Conservation (phyloP, 2,113 vertebrate genomes). For the Meriones unguiculatus region DNA sequence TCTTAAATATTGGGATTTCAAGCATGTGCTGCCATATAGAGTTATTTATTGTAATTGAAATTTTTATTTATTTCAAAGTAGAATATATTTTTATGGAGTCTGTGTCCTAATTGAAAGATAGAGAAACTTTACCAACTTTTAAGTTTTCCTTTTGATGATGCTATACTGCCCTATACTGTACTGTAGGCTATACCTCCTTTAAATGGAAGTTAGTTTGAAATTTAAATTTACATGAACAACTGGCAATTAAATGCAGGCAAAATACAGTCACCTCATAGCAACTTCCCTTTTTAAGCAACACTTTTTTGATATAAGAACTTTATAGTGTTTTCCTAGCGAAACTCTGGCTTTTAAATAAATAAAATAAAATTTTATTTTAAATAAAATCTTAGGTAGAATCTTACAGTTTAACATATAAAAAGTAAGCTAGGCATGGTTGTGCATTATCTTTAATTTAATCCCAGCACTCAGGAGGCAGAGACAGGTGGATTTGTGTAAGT, state of each 20-base stretch:
- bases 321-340: conserved; percentile 20
- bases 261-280: not conserved
- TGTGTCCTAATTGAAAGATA: not conserved
- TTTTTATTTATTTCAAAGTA: not conserved
- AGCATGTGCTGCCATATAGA: not conserved
- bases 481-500: not conserved
- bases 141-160: not conserved
- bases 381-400: not conserved
- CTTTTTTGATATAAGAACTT: not conserved
- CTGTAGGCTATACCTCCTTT: not conserved
- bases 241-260: not conserved
- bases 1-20: not conserved
- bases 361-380: conserved; percentile 29
- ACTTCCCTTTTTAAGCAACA: not conserved
- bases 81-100: not conserved
- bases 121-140: not conserved
- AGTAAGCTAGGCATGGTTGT: not conserved
- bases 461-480: not conserved
- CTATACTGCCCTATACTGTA: not conserved
- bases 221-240: conserved; percentile 15
- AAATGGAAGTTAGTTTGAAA: conserved; percentile 35
- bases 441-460: not conserved
- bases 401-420: conserved; percentile 40
- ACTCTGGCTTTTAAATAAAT: not conserved
- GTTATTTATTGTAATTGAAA: not conserved